Evolutionary conservation across 2,888 invertebrate genomes (phyloP).

Genomic region (Hirtodrosophila histrioides): DNA sequence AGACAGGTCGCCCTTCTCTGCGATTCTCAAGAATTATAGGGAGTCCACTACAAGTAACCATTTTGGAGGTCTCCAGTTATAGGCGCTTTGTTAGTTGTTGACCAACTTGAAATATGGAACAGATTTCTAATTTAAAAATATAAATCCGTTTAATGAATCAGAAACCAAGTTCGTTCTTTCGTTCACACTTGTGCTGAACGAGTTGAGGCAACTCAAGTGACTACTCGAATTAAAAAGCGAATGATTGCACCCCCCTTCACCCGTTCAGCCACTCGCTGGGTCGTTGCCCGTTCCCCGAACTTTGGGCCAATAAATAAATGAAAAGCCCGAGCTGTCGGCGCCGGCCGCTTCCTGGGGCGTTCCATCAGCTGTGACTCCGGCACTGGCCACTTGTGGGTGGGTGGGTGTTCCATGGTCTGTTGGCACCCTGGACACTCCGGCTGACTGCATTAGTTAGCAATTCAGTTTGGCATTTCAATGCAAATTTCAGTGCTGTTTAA

Average conservation of each 20-base stretch:
- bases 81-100: too few relatives aligned
- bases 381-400: slow-evolving; percentile 36
- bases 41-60: too few relatives aligned
- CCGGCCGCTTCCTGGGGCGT: slow-evolving; percentile 50
- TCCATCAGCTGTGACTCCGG: slow-evolving; percentile 11
- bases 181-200: too few relatives aligned
- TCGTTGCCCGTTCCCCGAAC: slow-evolving; percentile 36
- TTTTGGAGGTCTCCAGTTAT: too few relatives aligned
- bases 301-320: slow-evolving; percentile 66
- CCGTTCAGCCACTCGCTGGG: slow-evolving; percentile 23
- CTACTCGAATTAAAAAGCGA: slow-evolving; percentile 32
- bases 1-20: too few relatives aligned
- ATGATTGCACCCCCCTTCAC: slow-evolving; percentile 24
- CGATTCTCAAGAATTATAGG: too few relatives aligned
- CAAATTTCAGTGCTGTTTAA: slow-evolving; percentile 68
- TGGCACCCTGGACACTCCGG: not conserved
- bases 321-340: slow-evolving; percentile 60
- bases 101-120: too few relatives aligned
- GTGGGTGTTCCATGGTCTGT: too few relatives aligned
- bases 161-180: too few relatives aligned
- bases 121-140: too few relatives aligned
- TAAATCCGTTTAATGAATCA: too few relatives aligned
- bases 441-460: slow-evolving; percentile 64
- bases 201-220: too few relatives aligned
- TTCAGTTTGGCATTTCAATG: slow-evolving; percentile 67